A percentile compares a stretch with the other conserved stretches of the same genome.
Evolutionary conservation across 2,113 vertebrate species (phyloP).

Genomic region (Trichomycterus rosablanca): DNA sequence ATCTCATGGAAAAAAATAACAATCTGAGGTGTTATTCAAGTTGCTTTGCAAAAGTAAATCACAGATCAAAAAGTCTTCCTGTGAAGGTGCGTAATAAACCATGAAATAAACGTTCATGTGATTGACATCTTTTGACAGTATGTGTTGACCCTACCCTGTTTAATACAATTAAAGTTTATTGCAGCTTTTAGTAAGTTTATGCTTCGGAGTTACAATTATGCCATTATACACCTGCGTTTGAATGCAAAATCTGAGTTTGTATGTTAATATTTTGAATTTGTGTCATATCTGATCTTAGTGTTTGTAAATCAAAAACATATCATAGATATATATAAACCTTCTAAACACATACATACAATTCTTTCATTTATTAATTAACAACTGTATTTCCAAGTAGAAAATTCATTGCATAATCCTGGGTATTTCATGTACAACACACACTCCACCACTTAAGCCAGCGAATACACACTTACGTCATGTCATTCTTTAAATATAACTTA

Average conservation of each 20-base stretch:
- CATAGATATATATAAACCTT: too few relatives aligned
- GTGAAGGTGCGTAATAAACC: conserved; percentile 34
- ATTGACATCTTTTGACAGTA: conserved; percentile 32
- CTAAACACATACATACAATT: too few relatives aligned
- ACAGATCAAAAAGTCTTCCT: conserved; percentile 34
- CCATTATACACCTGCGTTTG: background rate
- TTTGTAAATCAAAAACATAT: too few relatives aligned
- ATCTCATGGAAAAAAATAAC: conserved; percentile 50
- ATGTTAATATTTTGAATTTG: too few relatives aligned
- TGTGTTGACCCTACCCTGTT: conserved; percentile 43
- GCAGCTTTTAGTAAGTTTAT: conserved; percentile 1
- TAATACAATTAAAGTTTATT: conserved; percentile 23
- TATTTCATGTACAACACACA: too few relatives aligned
- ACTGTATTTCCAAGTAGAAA: background rate
- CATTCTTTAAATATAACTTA: too few relatives aligned
- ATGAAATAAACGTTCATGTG: conserved; percentile 34
- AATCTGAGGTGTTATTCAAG: conserved; percentile 39
- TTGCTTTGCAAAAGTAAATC: conserved; percentile 37
- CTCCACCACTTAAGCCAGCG: too few relatives aligned
- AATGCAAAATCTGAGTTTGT: background rate
- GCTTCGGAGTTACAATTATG: background rate
- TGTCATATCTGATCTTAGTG: too few relatives aligned
- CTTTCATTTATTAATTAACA: too few relatives aligned
- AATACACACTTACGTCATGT: too few relatives aligned
- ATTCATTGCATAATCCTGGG: conserved; percentile 3